Evolutionary conservation across 2,888 invertebrate species (phyloP), one percentile per base, ranked within the genome.

Genomic region (Euproctis similis): DNA sequence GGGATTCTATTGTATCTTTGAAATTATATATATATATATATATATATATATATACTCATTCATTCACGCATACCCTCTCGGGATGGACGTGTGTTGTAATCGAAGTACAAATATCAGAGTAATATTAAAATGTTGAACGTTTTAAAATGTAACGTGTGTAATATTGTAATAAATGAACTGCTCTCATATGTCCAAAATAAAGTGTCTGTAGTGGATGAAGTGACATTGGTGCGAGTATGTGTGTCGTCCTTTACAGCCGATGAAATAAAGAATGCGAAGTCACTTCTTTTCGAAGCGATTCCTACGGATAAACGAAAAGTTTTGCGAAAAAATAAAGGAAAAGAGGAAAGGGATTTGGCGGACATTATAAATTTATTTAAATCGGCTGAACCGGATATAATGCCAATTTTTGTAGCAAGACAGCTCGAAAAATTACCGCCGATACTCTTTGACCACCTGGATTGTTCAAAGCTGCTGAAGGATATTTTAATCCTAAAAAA

Each of bases 301-400:
- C 28, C 28, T 2, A 23, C 28, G 6, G 14, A 17, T 5, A 11
- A 11, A 12, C 3, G 18, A 5, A 26, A 23, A 12, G 17, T 18
- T 3, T 8, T 2, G 1, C 10, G 28, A 2, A 28, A 28, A 17
- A 17, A 18, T 7, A 23, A 28, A 23, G 33, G 33, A 4, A 34
- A 34, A 7, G 26, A 29, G 8, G 19, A 24, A 7, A 6, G 33
- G 7, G 33, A 29, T 9, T 12, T 34, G 7, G 8, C 9, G 1
- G 33, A 34, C n/a, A 29, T 34, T 0, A 11, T 34, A 4, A 29
- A 11, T 12, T 2, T 34, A 14, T 29, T 34, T 11, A 34, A 34
- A 24, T 19, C 26, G 1, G 10, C 29, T 1, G 29, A 34, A 1
- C 33, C 33, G 1, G 29, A 34, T 12, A 3, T 19, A 6, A 21